These are phyloP conservation scores for Eupithecia vulgata DNA, from an alignment of 2,888 invertebrate species.

Conservation along the genomic window DNA sequence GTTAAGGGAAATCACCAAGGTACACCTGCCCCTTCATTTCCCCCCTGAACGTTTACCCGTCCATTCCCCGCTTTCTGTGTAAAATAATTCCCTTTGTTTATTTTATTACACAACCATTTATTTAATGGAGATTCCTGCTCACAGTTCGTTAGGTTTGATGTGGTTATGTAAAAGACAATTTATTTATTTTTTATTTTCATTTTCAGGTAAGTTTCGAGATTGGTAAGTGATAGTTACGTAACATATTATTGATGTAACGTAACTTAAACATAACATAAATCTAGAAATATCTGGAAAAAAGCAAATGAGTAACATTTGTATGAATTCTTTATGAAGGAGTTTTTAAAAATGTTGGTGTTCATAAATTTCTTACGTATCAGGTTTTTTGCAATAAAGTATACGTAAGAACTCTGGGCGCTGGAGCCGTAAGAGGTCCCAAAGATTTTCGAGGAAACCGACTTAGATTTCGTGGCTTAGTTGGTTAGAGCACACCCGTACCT, in stretches of 20 bases:
- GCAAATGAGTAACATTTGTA: not conserved
- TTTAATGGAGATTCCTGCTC: constrained; percentile 62
- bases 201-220: constrained; percentile 56
- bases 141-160: constrained; percentile 61
- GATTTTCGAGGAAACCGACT: no score
- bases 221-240: not conserved
- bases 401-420: no score
- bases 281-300: not conserved
- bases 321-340: not conserved
- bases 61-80: not conserved
- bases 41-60: not conserved
- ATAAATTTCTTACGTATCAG: no score
- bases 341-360: no score
- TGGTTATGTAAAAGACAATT: constrained; percentile 42
- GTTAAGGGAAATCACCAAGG: not conserved
- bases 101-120: constrained; percentile 60
- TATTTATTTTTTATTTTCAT: constrained; percentile 42
- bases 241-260: not conserved
- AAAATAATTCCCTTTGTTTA: not conserved
- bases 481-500: no score
- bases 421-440: no score
- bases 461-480: no score
- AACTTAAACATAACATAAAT: not conserved
- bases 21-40: not conserved
- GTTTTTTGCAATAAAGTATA: no score